Percentiles rank a stretch among this genome's conserved stretches.
Conservation (phyloP, 2,888 invertebrate genomes). For the Amphipoea lucens region DNA sequence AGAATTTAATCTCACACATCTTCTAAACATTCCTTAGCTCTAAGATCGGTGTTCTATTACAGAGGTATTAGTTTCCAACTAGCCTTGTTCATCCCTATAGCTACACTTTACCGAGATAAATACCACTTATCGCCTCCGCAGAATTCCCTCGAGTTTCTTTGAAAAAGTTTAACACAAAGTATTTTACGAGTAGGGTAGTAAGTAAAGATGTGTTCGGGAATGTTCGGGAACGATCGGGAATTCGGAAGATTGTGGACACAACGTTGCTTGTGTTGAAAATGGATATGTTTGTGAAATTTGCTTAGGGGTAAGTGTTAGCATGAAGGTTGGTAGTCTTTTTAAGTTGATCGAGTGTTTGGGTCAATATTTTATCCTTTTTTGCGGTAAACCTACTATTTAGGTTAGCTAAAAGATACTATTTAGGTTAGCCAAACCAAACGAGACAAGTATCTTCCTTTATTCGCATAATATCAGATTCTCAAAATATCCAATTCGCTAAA, state of each 20-base stretch:
- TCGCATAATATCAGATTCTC: no score
- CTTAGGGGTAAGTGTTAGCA: background rate
- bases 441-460: background rate
- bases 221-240: constrained; percentile 12
- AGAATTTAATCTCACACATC: constrained; percentile 29
- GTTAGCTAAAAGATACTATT: background rate
- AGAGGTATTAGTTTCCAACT: constrained; percentile 24
- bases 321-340: constrained; percentile 6
- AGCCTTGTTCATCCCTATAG: constrained; percentile 19
- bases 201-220: constrained; percentile 45
- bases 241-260: constrained; percentile 39
- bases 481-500: no score
- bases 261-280: constrained; percentile 40
- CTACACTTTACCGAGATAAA: constrained; percentile 55
- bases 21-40: background rate
- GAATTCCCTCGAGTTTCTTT: constrained; percentile 42
- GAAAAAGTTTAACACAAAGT: constrained; percentile 45
- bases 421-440: background rate
- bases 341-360: constrained; percentile 13
- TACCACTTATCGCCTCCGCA: constrained; percentile 61
- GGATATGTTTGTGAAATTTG: constrained; percentile 38
- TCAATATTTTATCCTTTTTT: background rate
- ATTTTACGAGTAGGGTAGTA: constrained; percentile 42
- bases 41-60: constrained; percentile 16
- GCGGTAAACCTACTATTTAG: background rate